Evolutionary conservation across 1,140 invertebrate species (phyloP), one percentile per base, ranked within the genome.

Genomic region (Ericerus pela): DNA sequence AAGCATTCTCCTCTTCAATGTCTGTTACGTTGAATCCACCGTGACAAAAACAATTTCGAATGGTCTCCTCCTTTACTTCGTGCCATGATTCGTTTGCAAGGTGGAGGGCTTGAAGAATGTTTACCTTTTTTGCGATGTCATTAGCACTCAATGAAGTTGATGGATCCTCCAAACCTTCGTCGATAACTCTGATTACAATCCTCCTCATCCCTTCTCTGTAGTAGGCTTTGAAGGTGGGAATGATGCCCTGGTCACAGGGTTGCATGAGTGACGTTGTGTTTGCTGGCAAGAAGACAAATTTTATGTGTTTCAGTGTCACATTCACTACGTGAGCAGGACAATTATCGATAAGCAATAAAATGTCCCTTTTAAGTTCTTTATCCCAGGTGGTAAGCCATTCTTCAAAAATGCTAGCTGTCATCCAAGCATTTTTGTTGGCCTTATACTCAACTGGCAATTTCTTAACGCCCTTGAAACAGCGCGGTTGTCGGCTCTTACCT

Each of bases 211-310:
- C n/a, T 43, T 20, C 22, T 43, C 41, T 43, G 41, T 43, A 43
- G 14, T 43, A 51, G 29, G 43, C 31, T 58, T 60, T 60, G 14
- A 60, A 51, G 11, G 27, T 43, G 27, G 41, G 51, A 33, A 72
- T 73, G 22, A 72, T 62, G 4, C n/a, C n/a, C n/a, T n/a, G n/a
- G n/a, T n/a, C n/a, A n/a, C n/a, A n/a, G n/a, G n/a, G n/a, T n/a
- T n/a, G 70, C 12, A 73, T 38, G 36, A 66, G 58, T 5, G 62
- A 62, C 16, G 70, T 71, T 1, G 66, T 67, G 57, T 73, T 72
- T 8, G 67, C 57, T 31, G 69, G 69, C 8, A 72, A 60, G 63
- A 68, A 72, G 16, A 63, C 55, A 1, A 70, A 18, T 43, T 64
- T 65, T 11, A 69, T 63, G 55, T 65, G 58, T 36, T 60, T 58